Evolutionary conservation across 1,140 invertebrate genomes (phyloP).

Genomic region (Leptinotarsa texana): DNA sequence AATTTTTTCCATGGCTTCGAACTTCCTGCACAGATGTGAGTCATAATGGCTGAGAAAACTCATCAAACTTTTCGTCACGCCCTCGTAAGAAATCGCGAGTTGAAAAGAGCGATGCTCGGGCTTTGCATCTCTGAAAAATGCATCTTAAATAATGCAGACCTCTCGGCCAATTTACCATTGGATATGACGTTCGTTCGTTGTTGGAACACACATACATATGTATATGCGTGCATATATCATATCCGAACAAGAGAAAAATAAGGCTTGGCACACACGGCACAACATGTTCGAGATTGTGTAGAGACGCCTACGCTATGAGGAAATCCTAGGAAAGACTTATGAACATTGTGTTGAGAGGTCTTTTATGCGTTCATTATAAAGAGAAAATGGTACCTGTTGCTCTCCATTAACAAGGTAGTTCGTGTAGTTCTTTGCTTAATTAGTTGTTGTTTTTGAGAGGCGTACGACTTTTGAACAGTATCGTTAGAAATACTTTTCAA

Average conservation of each 20-base stretch:
- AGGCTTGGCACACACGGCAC: constrained; percentile 13
- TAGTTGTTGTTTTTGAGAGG: neutral
- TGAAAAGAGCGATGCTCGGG: neutral
- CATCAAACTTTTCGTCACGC: neutral
- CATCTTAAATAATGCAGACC: constrained; percentile 21
- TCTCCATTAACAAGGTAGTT: neutral
- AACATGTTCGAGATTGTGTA: constrained; percentile 17
- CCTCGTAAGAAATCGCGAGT: neutral
- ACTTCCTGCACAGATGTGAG: no score
- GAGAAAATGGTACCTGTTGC: constrained; percentile 10
- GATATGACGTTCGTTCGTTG: constrained; percentile 14
- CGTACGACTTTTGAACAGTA: neutral
- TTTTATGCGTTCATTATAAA: neutral
- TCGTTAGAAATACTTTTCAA: neutral
- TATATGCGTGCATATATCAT: constrained; percentile 26
- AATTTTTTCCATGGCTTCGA: no score
- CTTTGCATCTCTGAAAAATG: constrained; percentile 20
- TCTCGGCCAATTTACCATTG: constrained; percentile 22
- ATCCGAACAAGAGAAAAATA: constrained; percentile 14
- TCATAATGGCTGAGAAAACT: no score
- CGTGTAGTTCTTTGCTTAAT: neutral
- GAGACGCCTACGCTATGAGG: constrained; percentile 18
- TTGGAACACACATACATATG: constrained; percentile 24
- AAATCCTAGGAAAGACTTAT: constrained; percentile 16
- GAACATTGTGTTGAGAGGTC: constrained; percentile 11